Evolutionary conservation across 2,888 invertebrate genomes (phyloP), one percentile per base, ranked within the genome.

Genomic region (Poecilobothrus nobilitatus): DNA sequence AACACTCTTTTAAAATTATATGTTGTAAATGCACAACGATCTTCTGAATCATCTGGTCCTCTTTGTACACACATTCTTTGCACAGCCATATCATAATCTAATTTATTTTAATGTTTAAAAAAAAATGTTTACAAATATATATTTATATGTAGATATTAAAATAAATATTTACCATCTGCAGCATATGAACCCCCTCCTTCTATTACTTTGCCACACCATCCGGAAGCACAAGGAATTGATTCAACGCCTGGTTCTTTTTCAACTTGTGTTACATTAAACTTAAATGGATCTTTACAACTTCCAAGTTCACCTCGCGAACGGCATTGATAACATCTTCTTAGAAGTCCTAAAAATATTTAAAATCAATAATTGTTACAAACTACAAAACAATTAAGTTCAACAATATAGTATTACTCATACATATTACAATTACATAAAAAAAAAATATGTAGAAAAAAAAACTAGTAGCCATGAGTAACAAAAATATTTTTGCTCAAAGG

Each of bases 171-270:
- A 91, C 93, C 94, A 83, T 92, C 92, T 78, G 89, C 88, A 78
- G 91, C 89, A 73, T 90, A 86, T 67, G 89, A 84, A 75, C 89
- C 89, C 73, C 89, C 89, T 70, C 90, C 90, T 80, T 95, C 94
- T 61, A 93, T 86, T 67, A 94, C 89, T 84, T 95, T 95, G 33
- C 91, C 92, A 77, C 95, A 95, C 95, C 95, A 95, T 62, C 94
- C 94, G 0, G 93, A 93, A 0, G 92, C 91, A 76, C 95, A 95
- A 0, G 92, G 91, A 15, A 89, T 87, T 1, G 90, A 87, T 75
- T 89, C 85, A 1, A 94, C 87, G 0, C 93, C 93, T 0, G 84
- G 84, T 76, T 89, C 89, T 22, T 83, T 82, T 72, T 89, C 88
- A 6, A 89, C 87, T 74, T 89, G 86, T 0, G 94, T 92, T 18